Conservation (phyloP, 1,140 invertebrate species). For the Rhizoglyphus robini region DNA sequence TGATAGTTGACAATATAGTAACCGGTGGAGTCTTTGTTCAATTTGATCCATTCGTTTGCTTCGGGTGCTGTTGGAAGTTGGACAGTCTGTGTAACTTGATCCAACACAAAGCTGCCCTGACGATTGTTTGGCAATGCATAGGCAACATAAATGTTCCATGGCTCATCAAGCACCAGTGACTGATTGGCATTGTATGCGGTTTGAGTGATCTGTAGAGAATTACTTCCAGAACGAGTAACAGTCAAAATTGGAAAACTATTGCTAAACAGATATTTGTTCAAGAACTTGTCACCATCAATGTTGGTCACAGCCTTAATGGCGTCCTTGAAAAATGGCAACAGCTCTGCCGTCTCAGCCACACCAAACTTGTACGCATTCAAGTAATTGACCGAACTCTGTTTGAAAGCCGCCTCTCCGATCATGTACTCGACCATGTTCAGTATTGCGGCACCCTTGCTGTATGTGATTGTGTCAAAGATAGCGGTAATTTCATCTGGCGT, state of each 20-base stretch:
- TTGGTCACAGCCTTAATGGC: slow-evolving; percentile 56
- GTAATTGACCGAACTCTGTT: slow-evolving; percentile 87
- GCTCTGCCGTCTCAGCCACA: slow-evolving; percentile 84
- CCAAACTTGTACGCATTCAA: slow-evolving; percentile 71
- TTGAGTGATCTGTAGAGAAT: slow-evolving; percentile 23
- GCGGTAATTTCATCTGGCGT: slow-evolving; percentile 79
- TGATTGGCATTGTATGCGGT: neutral
- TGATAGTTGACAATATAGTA: slow-evolving; percentile 77
- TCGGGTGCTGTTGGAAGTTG: slow-evolving; percentile 28
- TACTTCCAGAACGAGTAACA: slow-evolving; percentile 43
- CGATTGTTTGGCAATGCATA: neutral
- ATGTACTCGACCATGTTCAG: slow-evolving; percentile 29
- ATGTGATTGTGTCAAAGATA: slow-evolving; percentile 76
- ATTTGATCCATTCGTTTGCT: slow-evolving; percentile 58
- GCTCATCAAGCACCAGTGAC: neutral
- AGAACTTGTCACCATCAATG: slow-evolving; percentile 48
- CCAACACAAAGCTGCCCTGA: neutral
- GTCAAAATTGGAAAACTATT: slow-evolving; percentile 71
- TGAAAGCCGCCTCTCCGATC: slow-evolving; percentile 43
- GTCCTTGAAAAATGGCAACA: slow-evolving; percentile 52
- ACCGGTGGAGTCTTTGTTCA: slow-evolving; percentile 68
- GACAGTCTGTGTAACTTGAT: slow-evolving; percentile 21
- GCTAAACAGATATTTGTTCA: slow-evolving; percentile 83
- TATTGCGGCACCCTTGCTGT: slow-evolving; percentile 34
- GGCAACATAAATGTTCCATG: slow-evolving; percentile 19